Percentiles rank a stretch among this genome's conserved stretches.
phyloP scores from a whole-genome alignment of 2,888 invertebrate species.

The Volucella zonaria region DNA sequence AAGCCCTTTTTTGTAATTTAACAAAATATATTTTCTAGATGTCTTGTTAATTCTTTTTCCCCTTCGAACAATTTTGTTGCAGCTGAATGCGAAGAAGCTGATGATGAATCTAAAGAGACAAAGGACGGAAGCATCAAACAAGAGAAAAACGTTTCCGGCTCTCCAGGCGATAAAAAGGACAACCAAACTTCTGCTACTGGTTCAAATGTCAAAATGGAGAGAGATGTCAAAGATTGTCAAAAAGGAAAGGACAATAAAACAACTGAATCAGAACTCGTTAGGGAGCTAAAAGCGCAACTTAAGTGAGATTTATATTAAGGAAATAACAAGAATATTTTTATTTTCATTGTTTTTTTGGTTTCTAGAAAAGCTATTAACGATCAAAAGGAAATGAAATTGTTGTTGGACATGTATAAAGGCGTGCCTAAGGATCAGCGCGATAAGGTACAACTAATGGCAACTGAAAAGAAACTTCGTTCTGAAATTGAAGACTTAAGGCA shows the following conservation, averaged over 20 bases:
- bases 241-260: constrained; percentile 86
- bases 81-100: constrained; percentile 80
- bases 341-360: constrained; percentile 38
- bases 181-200: constrained; percentile 76
- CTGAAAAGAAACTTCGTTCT: constrained; percentile 94
- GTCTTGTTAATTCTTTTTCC: background rate
- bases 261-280: constrained; percentile 85
- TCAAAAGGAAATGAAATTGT: constrained; percentile 96
- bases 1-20: background rate
- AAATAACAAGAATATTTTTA: background rate
- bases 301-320: constrained; percentile 86
- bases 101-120: constrained; percentile 79
- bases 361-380: constrained; percentile 94
- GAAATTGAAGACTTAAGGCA: constrained; percentile 95
- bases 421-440: constrained; percentile 97
- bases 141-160: constrained; percentile 82
- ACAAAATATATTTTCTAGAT: background rate
- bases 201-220: constrained; percentile 85
- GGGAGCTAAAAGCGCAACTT: constrained; percentile 93
- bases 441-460: constrained; percentile 97
- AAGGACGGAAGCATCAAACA: constrained; percentile 82
- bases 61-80: constrained; percentile 41
- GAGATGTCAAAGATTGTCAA: constrained; percentile 86
- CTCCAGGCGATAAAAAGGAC: constrained; percentile 85
- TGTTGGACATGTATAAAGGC: constrained; percentile 98